Base-by-base conservation (phyloP, 35 echinoderm and acorn worm species). In the Acanthaster planci region DNA sequence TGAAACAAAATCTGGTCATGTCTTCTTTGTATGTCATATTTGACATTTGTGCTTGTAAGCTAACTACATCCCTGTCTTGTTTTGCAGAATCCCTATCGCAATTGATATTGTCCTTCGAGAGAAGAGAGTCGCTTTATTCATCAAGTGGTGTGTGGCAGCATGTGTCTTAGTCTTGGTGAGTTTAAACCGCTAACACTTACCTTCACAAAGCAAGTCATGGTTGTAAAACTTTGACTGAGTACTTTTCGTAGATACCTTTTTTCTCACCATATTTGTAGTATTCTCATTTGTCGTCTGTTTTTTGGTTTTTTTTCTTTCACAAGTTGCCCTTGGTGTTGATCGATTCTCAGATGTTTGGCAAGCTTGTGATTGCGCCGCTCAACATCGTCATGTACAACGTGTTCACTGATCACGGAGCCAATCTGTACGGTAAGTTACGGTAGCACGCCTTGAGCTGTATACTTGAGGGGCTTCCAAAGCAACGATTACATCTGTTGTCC, bases 321-420 rank as follows among this genome's bases (percentile, higher is more conserved):
- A 67, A 97, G 94, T 67, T 92, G 9, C 94, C 94, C 6, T 87
- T 89, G 64, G 90, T 97, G 64, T 35, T 79, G 17, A 79, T 97
- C 51, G 94, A 97, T 75, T 85, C 87, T 52, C 86, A 87, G 37
- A 86, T 90, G 55, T 97, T 93, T 90, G 94, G 94, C 30, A 97
- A 97, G 87, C 79, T 97, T 27, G 94, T 97, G 2, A 93, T 97
- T 76, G 87, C 94, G 83, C 94, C 94, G 35, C 80, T 97, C 47
- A 97, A 97, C 52, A 97, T 97, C 79, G 94, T 97, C n/a, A 40
- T 90, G 16, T 97, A 97, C 57, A 97, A 97, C 84, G 94, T 97
- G 8, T 97, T 97, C 84, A 97, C 90, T 83, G 90, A 97, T 68
- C 94, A 97, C 87, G 94, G 94, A 64, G 90, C 94, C 34, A 91